Base-by-base conservation (phyloP, 2,888 invertebrate species). In the Eristalis arbustorum region DNA sequence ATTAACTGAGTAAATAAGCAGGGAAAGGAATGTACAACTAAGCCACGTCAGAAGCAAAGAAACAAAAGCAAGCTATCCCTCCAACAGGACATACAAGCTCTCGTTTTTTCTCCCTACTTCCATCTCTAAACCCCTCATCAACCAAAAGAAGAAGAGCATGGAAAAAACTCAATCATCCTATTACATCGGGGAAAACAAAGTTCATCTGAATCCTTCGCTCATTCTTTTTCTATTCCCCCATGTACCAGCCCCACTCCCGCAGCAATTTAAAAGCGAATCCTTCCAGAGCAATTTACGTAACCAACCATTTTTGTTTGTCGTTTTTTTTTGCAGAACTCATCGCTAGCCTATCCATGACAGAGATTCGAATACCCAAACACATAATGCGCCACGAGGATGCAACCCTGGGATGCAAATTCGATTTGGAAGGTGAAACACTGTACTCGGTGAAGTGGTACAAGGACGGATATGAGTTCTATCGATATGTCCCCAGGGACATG, bases 381-480 rank as follows among this genome's bases (percentile, higher is more conserved):
- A 96, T 96, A 89, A 95, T 97, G 82, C 94, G 96, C 88, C 96
- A 96, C 89, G 95, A 96, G 91, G 95, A 95, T 89, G 96, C 96
- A 56, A 94, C 94, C 78, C 93, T 98, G 89, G 96, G 96, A 71
- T 97, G 97, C 93, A 95, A 96, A 92, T 98, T 96, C 94, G 96
- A 96, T 93, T 94, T 98, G 91, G 96, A 97, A 89, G 95, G 95
- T 3, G 97, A 97, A 92, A 95, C 95, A 68, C 94, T 97, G 66
- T 98, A 97, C 93, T 97, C 97, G 40, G 97, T 97, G 90, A 97
- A 97, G 93, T 98, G 97, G 97, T 97, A 97, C 94, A 97, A 97
- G 92, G 97, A 97, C 91, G 97, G 97, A 89, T 95, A 96, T 92
- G 97, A 97, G 93, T 97, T 97, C 94, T 97, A 96, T 94, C 94